These are phyloP conservation scores for Perccottus glenii DNA, from an alignment of 2,113 vertebrate genomes.

Conservation along the genomic window DNA sequence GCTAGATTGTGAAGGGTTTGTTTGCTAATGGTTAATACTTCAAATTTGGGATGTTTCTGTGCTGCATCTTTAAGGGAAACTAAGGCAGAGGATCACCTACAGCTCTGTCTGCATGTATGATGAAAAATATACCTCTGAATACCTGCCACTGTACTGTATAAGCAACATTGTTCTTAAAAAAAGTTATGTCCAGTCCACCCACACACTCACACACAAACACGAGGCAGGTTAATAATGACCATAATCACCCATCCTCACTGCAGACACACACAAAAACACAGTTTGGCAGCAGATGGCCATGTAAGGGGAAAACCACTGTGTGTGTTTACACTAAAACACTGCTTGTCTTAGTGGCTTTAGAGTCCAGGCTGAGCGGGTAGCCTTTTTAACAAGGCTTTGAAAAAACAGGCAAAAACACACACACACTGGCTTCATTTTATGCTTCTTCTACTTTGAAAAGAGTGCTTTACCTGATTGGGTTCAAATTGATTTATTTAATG, in stretches of 20 bases:
- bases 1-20: too few species aligned
- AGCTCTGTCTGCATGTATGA: slow-evolving; percentile 15
- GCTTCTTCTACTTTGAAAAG: slow-evolving; percentile 19
- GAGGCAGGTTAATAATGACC: slow-evolving; percentile 72
- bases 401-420: slow-evolving; percentile 48
- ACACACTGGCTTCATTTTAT: slow-evolving; percentile 11
- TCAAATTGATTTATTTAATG: background rate
- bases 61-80: too few species aligned
- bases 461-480: slow-evolving; percentile 22
- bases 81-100: too few species aligned
- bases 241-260: slow-evolving; percentile 68
- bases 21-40: too few species aligned
- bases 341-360: slow-evolving; percentile 70
- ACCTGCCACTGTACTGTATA: slow-evolving; percentile 48
- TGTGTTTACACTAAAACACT: slow-evolving; percentile 80
- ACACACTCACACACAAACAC: slow-evolving; percentile 31
- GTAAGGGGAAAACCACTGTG: slow-evolving; percentile 79
- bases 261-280: slow-evolving; percentile 60
- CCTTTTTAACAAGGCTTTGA: slow-evolving; percentile 66
- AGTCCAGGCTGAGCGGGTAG: slow-evolving; percentile 69
- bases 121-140: slow-evolving; percentile 33
- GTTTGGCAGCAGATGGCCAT: slow-evolving; percentile 75
- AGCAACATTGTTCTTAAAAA: slow-evolving; percentile 50
- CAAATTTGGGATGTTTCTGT: too few species aligned
- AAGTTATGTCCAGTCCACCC: slow-evolving; percentile 29